Evolutionary conservation across 2,797 vertebrate genomes (phyloP).

Genomic region (Neostethus bicornis): DNA sequence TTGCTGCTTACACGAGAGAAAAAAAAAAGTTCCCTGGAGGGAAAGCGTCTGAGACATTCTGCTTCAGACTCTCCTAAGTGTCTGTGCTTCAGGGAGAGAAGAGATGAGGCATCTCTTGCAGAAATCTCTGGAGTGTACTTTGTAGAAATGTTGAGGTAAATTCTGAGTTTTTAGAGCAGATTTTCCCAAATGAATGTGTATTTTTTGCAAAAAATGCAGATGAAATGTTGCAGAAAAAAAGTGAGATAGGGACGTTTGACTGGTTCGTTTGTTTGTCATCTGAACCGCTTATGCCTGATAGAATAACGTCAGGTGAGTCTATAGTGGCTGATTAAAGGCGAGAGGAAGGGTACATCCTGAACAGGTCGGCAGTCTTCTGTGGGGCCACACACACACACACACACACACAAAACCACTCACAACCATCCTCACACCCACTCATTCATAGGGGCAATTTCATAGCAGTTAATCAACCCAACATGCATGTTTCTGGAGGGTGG

Average conservation of each 20-base stretch:
- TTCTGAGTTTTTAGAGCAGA: not conserved
- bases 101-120: constrained; percentile 17
- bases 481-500: too few species aligned
- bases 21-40: constrained; percentile 15
- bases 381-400: too few species aligned
- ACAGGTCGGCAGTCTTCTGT: too few species aligned
- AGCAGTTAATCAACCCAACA: too few species aligned
- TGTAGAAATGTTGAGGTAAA: not conserved
- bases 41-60: constrained; percentile 16
- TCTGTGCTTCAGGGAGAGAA: not conserved
- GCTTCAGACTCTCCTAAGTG: constrained; percentile 20
- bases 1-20: constrained; percentile 17
- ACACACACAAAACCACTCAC: too few species aligned
- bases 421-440: too few species aligned
- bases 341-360: too few species aligned
- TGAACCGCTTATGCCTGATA: too few species aligned
- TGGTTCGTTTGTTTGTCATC: too few species aligned
- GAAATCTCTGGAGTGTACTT: constrained; percentile 7
- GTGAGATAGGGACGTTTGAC: not conserved
- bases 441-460: too few species aligned
- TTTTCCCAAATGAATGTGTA: not conserved
- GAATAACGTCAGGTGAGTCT: too few species aligned
- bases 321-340: too few species aligned
- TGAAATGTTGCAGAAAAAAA: not conserved
- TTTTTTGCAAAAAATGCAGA: constrained; percentile 1